Evolutionary conservation across 2,113 vertebrate species (phyloP), one percentile per base, ranked within the genome.

Genomic region (Aphelocoma coerulescens): DNA sequence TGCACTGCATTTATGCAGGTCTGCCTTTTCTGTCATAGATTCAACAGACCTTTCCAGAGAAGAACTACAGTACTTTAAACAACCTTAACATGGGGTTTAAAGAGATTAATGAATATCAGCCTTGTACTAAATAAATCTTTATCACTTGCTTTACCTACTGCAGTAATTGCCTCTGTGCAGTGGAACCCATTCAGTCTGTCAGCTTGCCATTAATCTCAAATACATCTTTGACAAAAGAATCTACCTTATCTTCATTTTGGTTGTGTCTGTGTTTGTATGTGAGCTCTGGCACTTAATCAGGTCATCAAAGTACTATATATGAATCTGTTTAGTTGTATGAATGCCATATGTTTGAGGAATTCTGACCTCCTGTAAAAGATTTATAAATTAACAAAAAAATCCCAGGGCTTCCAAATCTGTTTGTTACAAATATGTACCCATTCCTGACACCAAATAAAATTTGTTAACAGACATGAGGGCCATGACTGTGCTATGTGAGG

Each of bases 71-170:
- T 92, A 95, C 92, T 97, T 97, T 96, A 97, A 97, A 95, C 96
- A 97, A 97, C 95, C 95, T 92, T 96, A 97, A 96, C 68, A 49
- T 73, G 71, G 71, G 69, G 92, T 89, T 97, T 97, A 91, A 97
- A 95, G 88, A 96, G 95, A 97, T 97, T 96, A 97, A 97, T 96
- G 96, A 97, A 94, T 97, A 96, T 96, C 96, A 92, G 94, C 57
- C 96, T 96, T 85, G 66, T 95, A 95, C 94, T 89, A 95, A 96
- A 96, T 96, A 96, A 94, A 96, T 96, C 95, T 96, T 93, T 87
- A 94, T 94, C 74, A 87, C 79, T 95, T 91, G 65, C 90, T 92
- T 93, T 94, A 94, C 90, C 92, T 89, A 80, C 81, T 95, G 48
- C 58, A 55, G 88, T 96, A 95, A 96, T 91, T 91, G 89, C 89